Base-by-base conservation (phyloP, 2,888 invertebrate genomes). In the Drosophila hamatofila region DNA sequence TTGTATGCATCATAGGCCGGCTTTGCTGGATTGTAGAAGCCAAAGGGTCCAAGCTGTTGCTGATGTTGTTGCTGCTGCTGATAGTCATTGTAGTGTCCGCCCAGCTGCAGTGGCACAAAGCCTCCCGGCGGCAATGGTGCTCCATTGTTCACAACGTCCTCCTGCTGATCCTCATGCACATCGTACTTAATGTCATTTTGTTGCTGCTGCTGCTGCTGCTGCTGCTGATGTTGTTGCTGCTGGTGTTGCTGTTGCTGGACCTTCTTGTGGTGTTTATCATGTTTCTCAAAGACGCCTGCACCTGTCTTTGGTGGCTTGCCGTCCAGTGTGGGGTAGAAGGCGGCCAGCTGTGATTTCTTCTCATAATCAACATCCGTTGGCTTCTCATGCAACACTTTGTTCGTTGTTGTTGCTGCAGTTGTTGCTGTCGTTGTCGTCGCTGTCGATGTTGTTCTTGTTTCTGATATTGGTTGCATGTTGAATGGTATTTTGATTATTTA, bases 21-120 rank as follows among this genome's bases (percentile, higher is more conserved):
- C 63, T 88, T 90, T 0, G 84, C 84, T 0, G 92, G 92, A 88
- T 92, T 92, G 65, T 91, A 92, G 68, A 90, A 93, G 23, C 93
- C 93, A 51, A 90, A 92, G 4, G 84, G 91, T 21, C 88, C 87
- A 4, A 85, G 78, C 33, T 80, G 86, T 23, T 80, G 84, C 42
- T 80, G 89, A 18, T 85, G 80, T 12, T 89, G 88, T 25, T 87
- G 84, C 61, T 83, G 82, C 44, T 88, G 91, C 25, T 78, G 80
- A 16, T 94, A 80, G 75, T 92, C 91, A 71, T 85, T 92, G 74
- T 86, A 92, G 76, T 93, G 92, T 5, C 78, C 83, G 25, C 78
- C 86, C 6, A 91, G 54, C 35, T 89, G 91, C 55, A 94, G 86
- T 0, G 94, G 94, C n/a, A 94, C 94, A 21, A 77, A 94, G 72